Percentiles rank a stretch among this genome's conserved stretches.
Conservation (phyloP, 2,113 vertebrate genomes). For the Prionailurus bengalensis region DNA sequence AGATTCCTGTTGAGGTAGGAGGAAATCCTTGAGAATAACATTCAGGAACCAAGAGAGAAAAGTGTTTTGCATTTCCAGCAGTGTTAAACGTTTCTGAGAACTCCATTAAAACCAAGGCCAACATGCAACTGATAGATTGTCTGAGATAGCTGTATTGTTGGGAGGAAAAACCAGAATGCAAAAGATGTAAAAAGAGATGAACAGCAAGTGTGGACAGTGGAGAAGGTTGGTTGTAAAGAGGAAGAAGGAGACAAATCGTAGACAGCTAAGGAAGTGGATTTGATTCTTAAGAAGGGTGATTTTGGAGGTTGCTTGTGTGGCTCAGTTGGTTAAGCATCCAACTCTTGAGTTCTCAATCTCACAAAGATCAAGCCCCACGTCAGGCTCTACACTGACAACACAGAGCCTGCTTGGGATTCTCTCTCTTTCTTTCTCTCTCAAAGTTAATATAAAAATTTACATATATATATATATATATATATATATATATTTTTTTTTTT, state of each 20-base stretch:
- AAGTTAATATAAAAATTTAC: too few species aligned
- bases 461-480: too few species aligned
- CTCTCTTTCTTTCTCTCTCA: not conserved
- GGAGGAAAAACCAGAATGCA: not conserved
- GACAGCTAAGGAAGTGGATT: not conserved
- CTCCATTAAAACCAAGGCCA: not conserved
- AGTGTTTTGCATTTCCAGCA: not conserved
- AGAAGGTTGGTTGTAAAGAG: not conserved
- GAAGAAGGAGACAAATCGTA: not conserved
- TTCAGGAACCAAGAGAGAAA: not conserved
- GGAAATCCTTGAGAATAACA: not conserved
- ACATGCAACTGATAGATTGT: not conserved
- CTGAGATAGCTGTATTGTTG: not conserved
- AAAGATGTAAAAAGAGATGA: not conserved
- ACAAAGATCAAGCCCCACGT: too few species aligned
- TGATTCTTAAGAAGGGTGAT: not conserved
- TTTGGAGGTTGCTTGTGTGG: not conserved
- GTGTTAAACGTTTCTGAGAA: too few species aligned
- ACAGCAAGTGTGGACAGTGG: accelerated
- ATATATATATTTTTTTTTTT: not conserved
- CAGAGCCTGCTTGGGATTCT: not conserved
- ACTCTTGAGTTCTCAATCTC: too few species aligned
- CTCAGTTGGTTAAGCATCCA: not conserved
- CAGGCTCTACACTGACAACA: not conserved
- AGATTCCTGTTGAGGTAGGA: not conserved